Evolutionary conservation across 2,888 invertebrate genomes (phyloP), one percentile per base, ranked within the genome.

Genomic region (Liodrosophila aerea): DNA sequence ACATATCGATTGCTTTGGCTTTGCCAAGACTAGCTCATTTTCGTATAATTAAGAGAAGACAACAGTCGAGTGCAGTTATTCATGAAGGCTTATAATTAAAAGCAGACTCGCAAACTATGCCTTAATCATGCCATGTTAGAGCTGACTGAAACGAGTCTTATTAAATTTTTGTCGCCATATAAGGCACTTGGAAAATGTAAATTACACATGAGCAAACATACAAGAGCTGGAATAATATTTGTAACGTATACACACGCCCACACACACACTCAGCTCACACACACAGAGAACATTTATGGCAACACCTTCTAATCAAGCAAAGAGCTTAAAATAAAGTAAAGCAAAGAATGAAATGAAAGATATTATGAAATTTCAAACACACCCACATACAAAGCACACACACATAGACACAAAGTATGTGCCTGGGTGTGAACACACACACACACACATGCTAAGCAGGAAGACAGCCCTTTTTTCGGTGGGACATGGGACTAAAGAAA

Each of bases 231-330:
- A 75, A 80, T 75, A 80, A 64, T 73, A 70, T 77, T 73, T 66
- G 62, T 68, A 59, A 36, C 34, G 43, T 47, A 57, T 22, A 51
- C 22, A 39, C 8, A 43, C 30, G 34, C 33, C 40, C 12, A 43
- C 13, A 18, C 33, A 46, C 45, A 51, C 30, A 56, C 15, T 34
- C 3, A 40, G 40, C 15, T 18, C 7, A 46, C 15, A 13, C 0
- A 37, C 16, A 43, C 30, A 58, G 41, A 66, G 67, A 54, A 83
- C 77, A 80, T 83, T 80, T 83, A 75, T 75, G 84, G 82, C 84
- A 82, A 82, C 81, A 82, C 81, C 81, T 82, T 82, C 85, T 84
- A 82, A 82, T 84, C 85, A 82, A 82, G 81, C 77, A 84, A 84
- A 84, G 74, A 81, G 81, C 81, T 81, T 81, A 81, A 81, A 81